Base-by-base conservation (phyloP, 2,888 invertebrate genomes). In the Hololepta plana region DNA sequence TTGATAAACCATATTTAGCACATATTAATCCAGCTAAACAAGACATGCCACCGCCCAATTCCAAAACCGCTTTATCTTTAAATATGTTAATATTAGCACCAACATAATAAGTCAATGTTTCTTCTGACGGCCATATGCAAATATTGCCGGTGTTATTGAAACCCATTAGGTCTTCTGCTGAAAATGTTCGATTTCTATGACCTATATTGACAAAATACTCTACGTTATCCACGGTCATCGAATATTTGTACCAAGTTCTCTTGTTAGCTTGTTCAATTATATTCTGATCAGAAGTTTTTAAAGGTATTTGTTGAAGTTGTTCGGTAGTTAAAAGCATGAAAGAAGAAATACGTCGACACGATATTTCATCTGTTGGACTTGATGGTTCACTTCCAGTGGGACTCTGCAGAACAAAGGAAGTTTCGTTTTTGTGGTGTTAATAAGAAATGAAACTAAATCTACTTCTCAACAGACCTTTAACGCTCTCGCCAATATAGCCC, bases 31-130 rank as follows among this genome's bases (percentile, higher is more conserved):
- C 82, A 4, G 80, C 79, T 15, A 84, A 55, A 38, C 80, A 80
- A 11, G 81, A 79, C 75, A 84, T 82, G 3, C 84, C 84, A 10
- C 82, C 82, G 3, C 84, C 84, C 21, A 84, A 55, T 49, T 84
- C 84, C 40, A 80, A 57, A 13, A 84, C 67, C 43, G 57, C 62
- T 46, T 72, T 72, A 33, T 62, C 62, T n/a, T 62, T 55, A 49
- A 79, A 80, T 20, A 66, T 49, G n/a, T 56, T 43, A 25, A 62
- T 51, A 45, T 80, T 70, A 37, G 67, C 62, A 28, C 80, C 56
- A 22, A 67, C 55, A 42, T 73, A 72, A 38, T 72, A 72, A 3
- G 72, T 68, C 24, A 80, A 49, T 3, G 76, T 70, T 49, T 79
- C 76, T 51, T 79, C 79, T 1, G 76, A 77, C 8, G 77, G 76